These are phyloP conservation scores for Rhodophaea formosa DNA, from an alignment of 2,888 invertebrate species.

Conservation along the genomic window DNA sequence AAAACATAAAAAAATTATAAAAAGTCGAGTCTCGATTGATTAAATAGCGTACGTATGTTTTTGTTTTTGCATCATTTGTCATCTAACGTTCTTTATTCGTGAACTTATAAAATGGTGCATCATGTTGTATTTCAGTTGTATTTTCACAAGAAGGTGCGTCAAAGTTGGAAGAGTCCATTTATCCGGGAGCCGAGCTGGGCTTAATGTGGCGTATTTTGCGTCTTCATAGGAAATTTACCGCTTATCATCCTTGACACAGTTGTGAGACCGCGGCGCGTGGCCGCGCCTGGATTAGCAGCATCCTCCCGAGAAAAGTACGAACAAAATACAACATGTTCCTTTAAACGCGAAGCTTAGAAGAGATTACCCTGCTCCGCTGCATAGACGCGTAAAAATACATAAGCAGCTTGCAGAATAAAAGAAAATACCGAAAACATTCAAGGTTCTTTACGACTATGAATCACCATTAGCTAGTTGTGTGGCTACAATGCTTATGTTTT, in stretches of 20 bases:
- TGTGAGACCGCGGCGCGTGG: constrained; percentile 34
- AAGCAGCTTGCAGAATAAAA: neutral
- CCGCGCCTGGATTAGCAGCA: constrained; percentile 32
- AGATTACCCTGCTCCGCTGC: constrained; percentile 17
- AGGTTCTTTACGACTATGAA: too few species aligned
- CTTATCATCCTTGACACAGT: constrained; percentile 63
- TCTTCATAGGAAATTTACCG: constrained; percentile 57
- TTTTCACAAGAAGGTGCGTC: too few species aligned
- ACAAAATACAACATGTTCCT: constrained; percentile 20
- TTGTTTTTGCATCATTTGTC: too few species aligned
- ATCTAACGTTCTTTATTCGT: too few species aligned
- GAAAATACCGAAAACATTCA: neutral
- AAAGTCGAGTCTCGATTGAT: too few species aligned
- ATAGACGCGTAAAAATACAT: neutral
- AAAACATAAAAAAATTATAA: too few species aligned
- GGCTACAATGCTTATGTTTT: too few species aligned
- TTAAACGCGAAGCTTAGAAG: constrained; percentile 18
- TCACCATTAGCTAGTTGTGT: too few species aligned
- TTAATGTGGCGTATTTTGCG: constrained; percentile 38
- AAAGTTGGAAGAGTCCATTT: constrained; percentile 9
- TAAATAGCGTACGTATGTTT: too few species aligned
- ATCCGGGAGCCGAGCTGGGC: constrained; percentile 16
- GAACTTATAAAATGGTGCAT: too few species aligned
- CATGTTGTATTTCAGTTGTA: too few species aligned
- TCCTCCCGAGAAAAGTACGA: constrained; percentile 17